A percentile compares a stretch with the other conserved stretches of the same genome.
phyloP scores from a whole-genome alignment of 2,888 invertebrate genomes.

The Achlya flavicornis region DNA sequence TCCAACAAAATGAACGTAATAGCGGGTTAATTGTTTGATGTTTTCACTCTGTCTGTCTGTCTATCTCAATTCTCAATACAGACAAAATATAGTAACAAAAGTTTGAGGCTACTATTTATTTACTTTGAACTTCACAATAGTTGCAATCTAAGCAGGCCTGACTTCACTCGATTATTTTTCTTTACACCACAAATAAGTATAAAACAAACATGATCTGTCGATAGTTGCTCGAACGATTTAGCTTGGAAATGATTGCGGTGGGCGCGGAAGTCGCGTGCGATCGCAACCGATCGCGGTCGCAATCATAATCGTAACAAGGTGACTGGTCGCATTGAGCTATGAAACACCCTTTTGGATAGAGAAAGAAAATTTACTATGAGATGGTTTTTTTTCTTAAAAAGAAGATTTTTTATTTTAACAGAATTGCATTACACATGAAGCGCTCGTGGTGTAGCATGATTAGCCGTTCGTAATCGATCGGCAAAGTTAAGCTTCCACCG shows the following conservation, averaged over 20 bases:
- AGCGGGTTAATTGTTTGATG: no score
- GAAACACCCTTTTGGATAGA: slow-evolving; percentile 19
- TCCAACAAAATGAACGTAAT: no score
- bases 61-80: no score
- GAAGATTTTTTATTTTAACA: no score
- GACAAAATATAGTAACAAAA: no score
- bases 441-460: no score
- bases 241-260: slow-evolving; percentile 38
- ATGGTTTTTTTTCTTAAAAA: no score
- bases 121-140: neutral
- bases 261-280: slow-evolving; percentile 71
- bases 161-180: neutral
- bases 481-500: no score
- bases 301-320: slow-evolving; percentile 43
- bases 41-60: no score
- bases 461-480: no score
- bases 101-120: neutral
- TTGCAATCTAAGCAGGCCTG: neutral
- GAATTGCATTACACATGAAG: no score
- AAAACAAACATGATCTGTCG: slow-evolving; percentile 43
- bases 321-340: slow-evolving; percentile 29
- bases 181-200: slow-evolving; percentile 40
- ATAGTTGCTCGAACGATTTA: slow-evolving; percentile 40
- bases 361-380: slow-evolving; percentile 1
- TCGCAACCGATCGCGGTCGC: slow-evolving; percentile 47